Evolutionary conservation across 2,113 vertebrate species (phyloP).

Genomic region (Notarius quadriscutis): DNA sequence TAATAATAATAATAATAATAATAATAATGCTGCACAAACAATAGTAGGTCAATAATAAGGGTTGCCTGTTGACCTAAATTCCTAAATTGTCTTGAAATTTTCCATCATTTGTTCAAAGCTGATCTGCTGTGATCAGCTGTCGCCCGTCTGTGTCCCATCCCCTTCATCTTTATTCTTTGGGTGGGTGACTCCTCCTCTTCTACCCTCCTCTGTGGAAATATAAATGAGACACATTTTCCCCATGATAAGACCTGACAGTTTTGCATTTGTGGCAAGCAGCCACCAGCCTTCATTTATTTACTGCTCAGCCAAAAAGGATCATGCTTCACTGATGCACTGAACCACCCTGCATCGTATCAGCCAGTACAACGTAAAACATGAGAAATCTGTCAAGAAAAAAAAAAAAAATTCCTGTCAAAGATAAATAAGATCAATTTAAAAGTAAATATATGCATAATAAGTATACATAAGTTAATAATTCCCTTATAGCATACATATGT

Average conservation of each 20-base stretch:
- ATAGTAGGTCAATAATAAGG: neutral
- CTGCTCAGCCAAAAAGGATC: neutral
- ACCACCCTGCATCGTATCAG: neutral
- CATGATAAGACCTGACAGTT: constrained; percentile 42
- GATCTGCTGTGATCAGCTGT: neutral
- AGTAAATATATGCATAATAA: too few relatives aligned
- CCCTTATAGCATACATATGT: neutral
- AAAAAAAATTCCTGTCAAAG: neutral
- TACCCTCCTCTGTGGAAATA: neutral
- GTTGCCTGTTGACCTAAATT: neutral
- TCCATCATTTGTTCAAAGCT: neutral
- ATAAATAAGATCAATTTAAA: constrained; percentile 6
- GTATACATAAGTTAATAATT: neutral
- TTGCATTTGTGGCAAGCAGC: constrained; percentile 47
- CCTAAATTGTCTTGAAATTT: neutral
- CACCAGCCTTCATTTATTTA: constrained; percentile 12
- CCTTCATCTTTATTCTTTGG: neutral
- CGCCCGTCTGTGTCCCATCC: neutral
- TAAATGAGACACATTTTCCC: constrained; percentile 47
- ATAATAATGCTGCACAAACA: neutral
- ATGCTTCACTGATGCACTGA: constrained; percentile 8
- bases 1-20: constrained; percentile 4
- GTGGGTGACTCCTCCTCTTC: neutral
- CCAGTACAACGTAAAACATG: constrained; percentile 5
- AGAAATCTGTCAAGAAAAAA: neutral